Base-by-base conservation (phyloP, 2,113 vertebrate genomes). In the Morone chrysops region DNA sequence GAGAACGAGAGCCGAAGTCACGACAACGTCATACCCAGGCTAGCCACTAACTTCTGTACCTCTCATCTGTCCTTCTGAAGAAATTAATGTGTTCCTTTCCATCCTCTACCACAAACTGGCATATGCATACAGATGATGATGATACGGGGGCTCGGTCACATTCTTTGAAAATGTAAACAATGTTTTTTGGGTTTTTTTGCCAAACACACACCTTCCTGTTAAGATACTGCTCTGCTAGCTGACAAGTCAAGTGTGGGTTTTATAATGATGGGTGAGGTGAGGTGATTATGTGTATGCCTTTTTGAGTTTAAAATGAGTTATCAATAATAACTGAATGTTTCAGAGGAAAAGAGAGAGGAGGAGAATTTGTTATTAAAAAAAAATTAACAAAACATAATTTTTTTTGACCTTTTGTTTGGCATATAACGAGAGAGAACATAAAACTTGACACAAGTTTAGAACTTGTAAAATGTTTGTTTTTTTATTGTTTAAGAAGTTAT, bases 181-280 rank as follows among this genome's bases (percentile, higher is more conserved):
- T 0, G 0, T n/a, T 25, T 36, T 48, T 8, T 31, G 0, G 0
- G n/a, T 50, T 10, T 8, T 45, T 45, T 12, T 45, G 10, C 41
- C 43, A 40, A 16, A 18, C 25, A 41, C 50, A 22, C 40, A 10
- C 43, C 3, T 66, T 31, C 41, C 0, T 65, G 4, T 43, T 65
- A 41, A 41, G 20, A 65, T 14, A 14, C 40, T 13, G 62, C 12
- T 7, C 40, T 14, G 6, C 20, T 7, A 20, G 18, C 4, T 40
- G 20, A 40, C 9, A 31, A 9, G 18, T 59, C 13, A 59, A 14
- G 56, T 31, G 22, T 59, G 56, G 22, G 14, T 59, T 31, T 59
- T 31, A 31, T 31, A 31, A 59, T 59, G 54, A 25, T 12, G n/a
- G 22, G n/a, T 1, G 31, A 31, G 31, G 31, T 31, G 31, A 54